Percentiles rank a stretch among this genome's conserved stretches.
Evolutionary conservation across 1,140 invertebrate genomes (phyloP).

Genomic region (Marisa cornuarietis): DNA sequence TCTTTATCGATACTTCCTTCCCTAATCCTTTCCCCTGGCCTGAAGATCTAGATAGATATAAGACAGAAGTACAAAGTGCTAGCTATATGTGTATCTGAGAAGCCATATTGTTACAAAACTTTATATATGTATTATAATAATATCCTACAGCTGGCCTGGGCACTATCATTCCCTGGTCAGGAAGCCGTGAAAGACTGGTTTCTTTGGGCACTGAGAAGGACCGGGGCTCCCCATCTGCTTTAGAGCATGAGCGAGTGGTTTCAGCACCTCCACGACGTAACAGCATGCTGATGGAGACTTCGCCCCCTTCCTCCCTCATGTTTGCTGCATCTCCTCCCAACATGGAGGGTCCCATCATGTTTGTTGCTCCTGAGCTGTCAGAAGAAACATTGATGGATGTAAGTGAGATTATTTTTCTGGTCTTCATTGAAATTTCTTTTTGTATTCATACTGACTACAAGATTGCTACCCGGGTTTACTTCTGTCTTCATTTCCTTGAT

Average conservation of each 20-base stretch:
- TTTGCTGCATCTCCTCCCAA: conserved; percentile 68
- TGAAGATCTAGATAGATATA: too few relatives aligned
- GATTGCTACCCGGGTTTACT: too few relatives aligned
- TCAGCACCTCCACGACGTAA: conserved; percentile 36
- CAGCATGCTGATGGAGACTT: conserved; percentile 37
- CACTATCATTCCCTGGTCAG: conserved; percentile 12
- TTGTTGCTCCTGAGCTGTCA: conserved; percentile 89
- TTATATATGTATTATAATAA: too few relatives aligned
- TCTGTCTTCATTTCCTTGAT: too few relatives aligned
- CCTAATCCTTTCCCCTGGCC: too few relatives aligned
- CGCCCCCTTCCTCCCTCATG: conserved; percentile 50
- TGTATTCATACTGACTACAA: too few relatives aligned
- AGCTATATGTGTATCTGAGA: too few relatives aligned
- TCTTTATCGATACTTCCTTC: too few relatives aligned
- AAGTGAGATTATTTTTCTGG: conserved; percentile 40
- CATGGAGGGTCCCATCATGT: conserved; percentile 76
- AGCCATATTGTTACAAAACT: too few relatives aligned
- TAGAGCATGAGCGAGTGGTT: conserved; percentile 38
- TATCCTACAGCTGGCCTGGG: neutral
- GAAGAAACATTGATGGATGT: conserved; percentile 94
- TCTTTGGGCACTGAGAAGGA: conserved; percentile 46
- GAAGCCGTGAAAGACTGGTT: conserved; percentile 40
- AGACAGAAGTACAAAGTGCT: too few relatives aligned
- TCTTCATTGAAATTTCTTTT: too few relatives aligned
- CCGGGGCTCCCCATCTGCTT: conserved; percentile 22